These are phyloP conservation scores for Oryctes rhinoceros DNA, from an alignment of 1,140 invertebrate species.

Conservation along the genomic window DNA sequence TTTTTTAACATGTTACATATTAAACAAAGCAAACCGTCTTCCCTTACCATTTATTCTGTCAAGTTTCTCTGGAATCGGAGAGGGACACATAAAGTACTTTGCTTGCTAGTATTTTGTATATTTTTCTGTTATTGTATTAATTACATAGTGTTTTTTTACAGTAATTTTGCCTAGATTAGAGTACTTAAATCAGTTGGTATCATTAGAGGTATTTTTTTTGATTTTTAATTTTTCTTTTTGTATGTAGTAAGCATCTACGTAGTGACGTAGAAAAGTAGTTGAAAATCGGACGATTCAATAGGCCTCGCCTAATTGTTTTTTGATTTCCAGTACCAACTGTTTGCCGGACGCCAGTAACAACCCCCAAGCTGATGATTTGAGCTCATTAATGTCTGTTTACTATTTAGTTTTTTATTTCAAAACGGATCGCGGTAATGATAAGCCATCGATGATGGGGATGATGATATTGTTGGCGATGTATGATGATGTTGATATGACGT, in stretches of 20 bases:
- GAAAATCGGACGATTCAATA: slow-evolving; percentile 38
- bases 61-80: no score
- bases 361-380: slow-evolving; percentile 57
- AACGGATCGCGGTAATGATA: background rate
- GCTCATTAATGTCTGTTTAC: slow-evolving; percentile 48
- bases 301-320: slow-evolving; percentile 58
- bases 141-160: no score
- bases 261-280: background rate
- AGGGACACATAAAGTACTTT: no score
- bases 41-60: no score
- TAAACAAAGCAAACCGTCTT: no score
- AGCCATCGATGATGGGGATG: background rate
- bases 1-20: no score
- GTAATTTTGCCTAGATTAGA: no score
- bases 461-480: background rate
- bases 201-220: no score
- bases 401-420: slow-evolving; percentile 41
- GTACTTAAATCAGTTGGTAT: no score
- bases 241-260: background rate
- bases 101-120: no score
- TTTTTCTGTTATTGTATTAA: no score
- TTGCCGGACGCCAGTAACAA: slow-evolving; percentile 72
- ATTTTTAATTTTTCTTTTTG: no score
- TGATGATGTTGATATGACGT: background rate
- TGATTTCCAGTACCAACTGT: slow-evolving; percentile 78